Evolutionary conservation across 2,113 vertebrate genomes (phyloP), one percentile per base, ranked within the genome.

Genomic region (Fulmarus glacialis): DNA sequence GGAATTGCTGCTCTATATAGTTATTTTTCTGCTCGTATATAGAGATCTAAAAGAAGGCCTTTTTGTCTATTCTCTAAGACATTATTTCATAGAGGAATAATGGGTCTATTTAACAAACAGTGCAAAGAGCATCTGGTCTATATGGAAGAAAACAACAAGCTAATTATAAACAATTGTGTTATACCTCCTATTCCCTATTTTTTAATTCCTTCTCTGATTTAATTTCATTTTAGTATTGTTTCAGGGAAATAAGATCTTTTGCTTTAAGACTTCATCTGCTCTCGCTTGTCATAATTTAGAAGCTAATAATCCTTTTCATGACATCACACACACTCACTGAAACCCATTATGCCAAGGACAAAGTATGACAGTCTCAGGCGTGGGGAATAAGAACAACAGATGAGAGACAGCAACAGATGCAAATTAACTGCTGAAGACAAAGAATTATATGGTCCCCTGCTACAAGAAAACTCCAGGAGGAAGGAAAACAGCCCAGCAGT

Each of bases 271-370:
- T 94, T 96, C 70, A 75, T 96, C 92, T 91, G 81, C 58, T 94
- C 45, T 82, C 2, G 0, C 45, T 91, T 93, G 73, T 70, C 84
- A 80, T 82, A 68, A 91, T 96, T 95, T 79, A 71, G 83, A 91
- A 89, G 68, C 81, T 92, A 82, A 96, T 95, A 92, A 85, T 85
- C 89, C 87, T 89, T 34, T 43, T 87, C 78, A 21, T 82, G 91
- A 68, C 78, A 80, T 92, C 79, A 92, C 42, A 60, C 47, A 63
- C 38, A 8, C 58, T 91, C 66, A 36, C 26, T 38, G 84, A 63
- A 91, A 82, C 38, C 27, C 89, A 78, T 94, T 95, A 87, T 66
- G 83, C 74, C 89, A 89, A 94, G 94, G 95, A 95, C 81, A 82
- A 81, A 79, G 60, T 84, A 87, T 7, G 53, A 94, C 94, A 94